These are phyloP conservation scores for Drosophila falleni DNA, from an alignment of 2,888 invertebrate genomes.

Conservation along the genomic window DNA sequence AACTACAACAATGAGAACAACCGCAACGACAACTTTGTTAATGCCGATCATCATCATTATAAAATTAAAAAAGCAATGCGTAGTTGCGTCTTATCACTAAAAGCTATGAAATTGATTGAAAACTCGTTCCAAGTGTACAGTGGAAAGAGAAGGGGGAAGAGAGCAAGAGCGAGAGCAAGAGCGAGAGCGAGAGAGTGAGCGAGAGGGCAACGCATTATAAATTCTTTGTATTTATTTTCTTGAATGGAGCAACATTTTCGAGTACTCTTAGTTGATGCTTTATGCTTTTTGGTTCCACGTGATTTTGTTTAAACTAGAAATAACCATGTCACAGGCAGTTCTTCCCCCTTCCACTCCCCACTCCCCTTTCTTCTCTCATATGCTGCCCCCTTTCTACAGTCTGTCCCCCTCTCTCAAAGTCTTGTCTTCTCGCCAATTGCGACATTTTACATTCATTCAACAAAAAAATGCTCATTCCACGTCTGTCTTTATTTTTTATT, in stretches of 20 bases:
- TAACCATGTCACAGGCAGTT: slow-evolving; percentile 49
- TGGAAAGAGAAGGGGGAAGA: background rate
- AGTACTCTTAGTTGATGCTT: slow-evolving; percentile 19
- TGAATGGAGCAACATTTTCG: slow-evolving; percentile 38
- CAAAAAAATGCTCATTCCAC: slow-evolving; percentile 32
- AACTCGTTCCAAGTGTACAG: slow-evolving; percentile 45
- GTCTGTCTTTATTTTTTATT: slow-evolving; percentile 8
- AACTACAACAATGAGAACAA: slow-evolving; percentile 4
- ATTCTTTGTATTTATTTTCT: slow-evolving; percentile 2
- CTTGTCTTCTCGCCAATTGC: slow-evolving; percentile 43
- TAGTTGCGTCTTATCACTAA: slow-evolving; percentile 50
- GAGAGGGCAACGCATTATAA: background rate
- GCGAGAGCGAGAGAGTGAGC: background rate
- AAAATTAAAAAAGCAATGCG: slow-evolving; percentile 49
- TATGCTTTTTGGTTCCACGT: slow-evolving; percentile 24
- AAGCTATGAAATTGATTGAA: slow-evolving; percentile 50
- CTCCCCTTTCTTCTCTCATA: background rate
- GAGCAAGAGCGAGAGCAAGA: background rate
- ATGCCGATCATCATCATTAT: slow-evolving; percentile 22
- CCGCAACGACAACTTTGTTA: slow-evolving; percentile 2
- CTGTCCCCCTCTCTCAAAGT: background rate
- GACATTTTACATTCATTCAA: slow-evolving; percentile 60
- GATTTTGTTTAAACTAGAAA: slow-evolving; percentile 58
- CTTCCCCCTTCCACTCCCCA: background rate
- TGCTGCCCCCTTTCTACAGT: background rate